Base-by-base conservation (phyloP, 2,113 vertebrate species). In the Hymenochirus boettgeri region DNA sequence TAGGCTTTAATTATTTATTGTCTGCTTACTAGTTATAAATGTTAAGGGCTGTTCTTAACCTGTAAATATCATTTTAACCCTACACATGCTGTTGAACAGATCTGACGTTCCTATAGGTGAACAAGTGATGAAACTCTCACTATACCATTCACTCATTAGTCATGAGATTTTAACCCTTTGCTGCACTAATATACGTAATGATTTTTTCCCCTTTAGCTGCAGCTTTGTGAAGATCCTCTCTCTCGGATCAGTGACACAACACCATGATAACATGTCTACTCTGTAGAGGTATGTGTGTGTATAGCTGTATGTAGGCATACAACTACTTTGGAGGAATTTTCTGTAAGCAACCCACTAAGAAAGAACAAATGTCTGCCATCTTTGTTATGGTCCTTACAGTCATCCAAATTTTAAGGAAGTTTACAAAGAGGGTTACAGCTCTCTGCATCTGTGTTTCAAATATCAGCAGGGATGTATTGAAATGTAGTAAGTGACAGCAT, bases 191-290 rank as follows among this genome's bases (percentile, higher is more conserved):
- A 54, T n/a, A 54, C 15, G 31, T 18, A 54, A 17, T 27, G 4
- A 45, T 33, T 18, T 42, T 8, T 22, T 2, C 19, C 71, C 19
- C 71, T 54, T 29, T 33, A 57, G 51, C 53, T 10, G 0, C 79
- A 99, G 96, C 80, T 99, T 25, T 99, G 96, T 2, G 96, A 99
- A 76, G 96, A 99, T 74, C 93, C 99, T 70, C 99, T 99, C 76
- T 94, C 90, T 11, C 92, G 96, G 61, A 91, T 99, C 76, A 96
- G 84, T 0, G 88, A 92, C 80, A 91, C 90, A 0, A 92, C 90
- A n/a, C 1, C 92, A 87, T 2, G 87, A 95, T 83, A 98, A 98
- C 83, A 91, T 93, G 92, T 93, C 95, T 98, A 99, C 64, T 99
- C 96, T 0, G 96, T 99, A 70, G 96, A 99, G 94, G 96, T 98